A percentile compares a stretch with the other conserved stretches of the same genome.
Evolutionary conservation across 2,797 vertebrate species (phyloP).

Genomic region (Phoebastria nigripes): DNA sequence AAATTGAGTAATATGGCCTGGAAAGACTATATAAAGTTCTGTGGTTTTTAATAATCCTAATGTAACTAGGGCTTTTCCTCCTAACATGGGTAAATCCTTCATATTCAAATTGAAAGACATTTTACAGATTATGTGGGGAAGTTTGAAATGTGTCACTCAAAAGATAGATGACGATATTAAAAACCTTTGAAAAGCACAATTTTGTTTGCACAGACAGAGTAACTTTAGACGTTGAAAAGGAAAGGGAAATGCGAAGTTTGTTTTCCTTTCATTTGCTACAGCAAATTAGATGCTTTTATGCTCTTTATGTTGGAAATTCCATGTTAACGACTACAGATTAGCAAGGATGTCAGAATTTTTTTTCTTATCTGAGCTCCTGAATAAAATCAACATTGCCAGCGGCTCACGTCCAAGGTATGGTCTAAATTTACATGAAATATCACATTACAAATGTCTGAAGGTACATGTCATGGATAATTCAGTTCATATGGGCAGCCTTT

Average conservation of each 20-base stretch:
- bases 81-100: neutral
- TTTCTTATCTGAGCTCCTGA: conserved; percentile 76
- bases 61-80: neutral
- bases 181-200: conserved; percentile 45
- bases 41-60: neutral
- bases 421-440: conserved; percentile 87
- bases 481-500: conserved; percentile 83
- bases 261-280: conserved; percentile 74
- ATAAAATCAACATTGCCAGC: conserved; percentile 73
- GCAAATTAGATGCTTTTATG: conserved; percentile 76
- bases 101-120: conserved; percentile 22
- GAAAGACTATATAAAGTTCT: neutral
- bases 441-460: conserved; percentile 83
- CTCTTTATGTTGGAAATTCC: conserved; percentile 75
- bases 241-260: conserved; percentile 66
- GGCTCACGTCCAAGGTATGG: conserved; percentile 78
- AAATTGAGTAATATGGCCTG: neutral
- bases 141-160: conserved; percentile 38
- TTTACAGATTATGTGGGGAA: conserved; percentile 30
- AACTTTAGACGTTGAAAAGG: conserved; percentile 60
- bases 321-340: conserved; percentile 76
- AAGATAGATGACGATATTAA: conserved; percentile 35
- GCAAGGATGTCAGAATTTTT: conserved; percentile 72
- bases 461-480: conserved; percentile 87
- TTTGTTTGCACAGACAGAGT: conserved; percentile 51